These are phyloP conservation scores for Caradrina kadenii DNA, from an alignment of 2,888 invertebrate genomes.

Conservation along the genomic window DNA sequence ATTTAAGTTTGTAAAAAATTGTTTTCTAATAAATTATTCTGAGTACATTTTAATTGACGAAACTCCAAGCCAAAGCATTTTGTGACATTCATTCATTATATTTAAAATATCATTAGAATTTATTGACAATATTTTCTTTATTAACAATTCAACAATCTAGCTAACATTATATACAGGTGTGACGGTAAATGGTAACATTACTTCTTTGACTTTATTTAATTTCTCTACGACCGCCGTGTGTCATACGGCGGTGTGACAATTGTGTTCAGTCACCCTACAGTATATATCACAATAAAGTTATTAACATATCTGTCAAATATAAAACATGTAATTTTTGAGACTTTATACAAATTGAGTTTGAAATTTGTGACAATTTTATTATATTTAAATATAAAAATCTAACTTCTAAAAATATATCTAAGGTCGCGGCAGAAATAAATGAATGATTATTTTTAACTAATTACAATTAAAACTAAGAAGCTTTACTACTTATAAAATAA, in stretches of 20 bases:
- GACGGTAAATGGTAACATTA: slow-evolving; percentile 82
- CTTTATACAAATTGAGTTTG: slow-evolving; percentile 56
- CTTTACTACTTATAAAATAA: slow-evolving; percentile 79
- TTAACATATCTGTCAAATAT: slow-evolving; percentile 48
- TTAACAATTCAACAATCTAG: slow-evolving; percentile 82
- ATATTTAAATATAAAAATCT: slow-evolving; percentile 61
- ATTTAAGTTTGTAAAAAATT: slow-evolving; percentile 42
- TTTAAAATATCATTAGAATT: slow-evolving; percentile 59
- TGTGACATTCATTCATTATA: slow-evolving; percentile 47
- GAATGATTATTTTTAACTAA: slow-evolving; percentile 65
- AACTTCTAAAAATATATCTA: slow-evolving; percentile 60
- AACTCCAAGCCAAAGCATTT: slow-evolving; percentile 65
- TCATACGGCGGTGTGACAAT: slow-evolving; percentile 16
- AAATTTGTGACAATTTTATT: slow-evolving; percentile 62
- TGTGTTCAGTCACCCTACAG: slow-evolving; percentile 33
- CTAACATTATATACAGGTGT: slow-evolving; percentile 84
- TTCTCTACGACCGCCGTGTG: slow-evolving; percentile 43
- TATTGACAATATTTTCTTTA: slow-evolving; percentile 62
- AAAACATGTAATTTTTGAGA: slow-evolving; percentile 61
- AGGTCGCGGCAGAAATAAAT: slow-evolving; percentile 56
- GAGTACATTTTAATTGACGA: slow-evolving; percentile 66
- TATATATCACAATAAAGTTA: slow-evolving; percentile 64
- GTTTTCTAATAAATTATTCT: slow-evolving; percentile 55
- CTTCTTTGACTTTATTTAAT: slow-evolving; percentile 72
- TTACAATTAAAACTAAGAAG: slow-evolving; percentile 70